Conservation (phyloP, 92 coral and sea anemone species). For the Porites lobata region DNA sequence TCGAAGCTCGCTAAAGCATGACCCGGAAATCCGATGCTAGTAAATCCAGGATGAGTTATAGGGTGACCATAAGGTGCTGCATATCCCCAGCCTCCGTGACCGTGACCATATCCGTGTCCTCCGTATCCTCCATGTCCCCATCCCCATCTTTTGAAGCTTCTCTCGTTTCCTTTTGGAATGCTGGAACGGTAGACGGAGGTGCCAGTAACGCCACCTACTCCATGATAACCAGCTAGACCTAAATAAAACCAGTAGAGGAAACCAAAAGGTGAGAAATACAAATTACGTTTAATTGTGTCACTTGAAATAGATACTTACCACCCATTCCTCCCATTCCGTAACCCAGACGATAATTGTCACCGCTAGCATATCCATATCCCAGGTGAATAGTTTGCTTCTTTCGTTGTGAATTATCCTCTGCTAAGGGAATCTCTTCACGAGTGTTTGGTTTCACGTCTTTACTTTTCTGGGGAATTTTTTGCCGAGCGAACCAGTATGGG, state of each 20-base stretch:
- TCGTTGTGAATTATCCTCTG: conserved; percentile 20
- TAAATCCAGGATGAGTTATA: conserved; percentile 98
- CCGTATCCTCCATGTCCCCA: conserved; percentile 72
- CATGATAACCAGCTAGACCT: conserved; percentile 56
- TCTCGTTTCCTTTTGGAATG: conserved; percentile 61
- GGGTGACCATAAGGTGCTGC: conserved; percentile 98
- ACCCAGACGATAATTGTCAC: conserved; percentile 98
- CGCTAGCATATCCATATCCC: conserved; percentile 99
- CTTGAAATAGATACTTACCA: conserved; percentile 44
- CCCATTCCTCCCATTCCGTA: conserved; percentile 99
- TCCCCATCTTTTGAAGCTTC: conserved; percentile 84
- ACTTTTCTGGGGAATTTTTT: conserved; percentile 77
- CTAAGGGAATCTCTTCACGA: conserved; percentile 89
- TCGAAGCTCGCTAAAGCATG: conserved; percentile 97
- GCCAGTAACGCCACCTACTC: conserved; percentile 66
- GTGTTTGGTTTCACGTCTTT: conserved; percentile 83
- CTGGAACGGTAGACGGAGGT: conserved; percentile 69
- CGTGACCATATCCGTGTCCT: conserved; percentile 67
- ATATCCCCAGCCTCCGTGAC: conserved; percentile 84
- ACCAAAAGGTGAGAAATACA: not conserved
- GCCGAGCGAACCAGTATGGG: conserved; percentile 80
- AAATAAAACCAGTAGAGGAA: not conserved
- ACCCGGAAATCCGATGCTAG: conserved; percentile 97
- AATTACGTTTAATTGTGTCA: too few species aligned
- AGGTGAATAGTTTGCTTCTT: conserved; percentile 98